Evolutionary conservation across 2,113 vertebrate genomes (phyloP).

Genomic region (Burhinus oedicnemus): DNA sequence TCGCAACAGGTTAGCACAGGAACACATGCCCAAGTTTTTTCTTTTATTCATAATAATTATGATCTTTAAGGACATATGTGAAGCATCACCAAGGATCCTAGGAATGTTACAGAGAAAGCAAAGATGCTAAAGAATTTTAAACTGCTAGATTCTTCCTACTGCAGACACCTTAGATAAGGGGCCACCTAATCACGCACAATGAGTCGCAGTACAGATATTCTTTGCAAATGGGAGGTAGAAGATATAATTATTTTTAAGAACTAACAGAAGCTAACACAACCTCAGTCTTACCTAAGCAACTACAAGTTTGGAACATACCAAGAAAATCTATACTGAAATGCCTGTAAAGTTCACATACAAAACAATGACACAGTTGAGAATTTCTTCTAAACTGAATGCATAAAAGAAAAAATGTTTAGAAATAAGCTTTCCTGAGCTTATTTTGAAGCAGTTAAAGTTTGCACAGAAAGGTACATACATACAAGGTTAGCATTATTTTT

Average conservation of each 20-base stretch:
- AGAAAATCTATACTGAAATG: background rate
- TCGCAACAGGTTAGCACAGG: background rate
- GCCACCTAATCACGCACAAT: background rate
- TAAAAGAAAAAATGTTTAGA: background rate
- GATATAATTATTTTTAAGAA: background rate
- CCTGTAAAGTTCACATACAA: background rate
- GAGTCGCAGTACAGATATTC: background rate
- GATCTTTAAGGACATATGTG: background rate
- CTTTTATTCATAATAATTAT: background rate
- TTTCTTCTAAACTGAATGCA: background rate
- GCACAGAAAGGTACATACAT: background rate
- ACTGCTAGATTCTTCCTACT: background rate
- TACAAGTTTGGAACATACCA: background rate
- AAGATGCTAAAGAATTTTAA: background rate
- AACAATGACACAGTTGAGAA: background rate
- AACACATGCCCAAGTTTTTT: background rate
- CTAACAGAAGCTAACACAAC: background rate
- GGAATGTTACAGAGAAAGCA: background rate
- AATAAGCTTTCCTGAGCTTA: background rate
- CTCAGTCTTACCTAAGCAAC: background rate
- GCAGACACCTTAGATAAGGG: background rate
- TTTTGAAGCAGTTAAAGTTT: background rate
- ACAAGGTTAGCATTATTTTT: background rate
- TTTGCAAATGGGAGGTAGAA: background rate
- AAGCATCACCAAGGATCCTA: background rate